Evolutionary conservation across 2,888 invertebrate species (phyloP).

Genomic region (Machimus atricapillus): DNA sequence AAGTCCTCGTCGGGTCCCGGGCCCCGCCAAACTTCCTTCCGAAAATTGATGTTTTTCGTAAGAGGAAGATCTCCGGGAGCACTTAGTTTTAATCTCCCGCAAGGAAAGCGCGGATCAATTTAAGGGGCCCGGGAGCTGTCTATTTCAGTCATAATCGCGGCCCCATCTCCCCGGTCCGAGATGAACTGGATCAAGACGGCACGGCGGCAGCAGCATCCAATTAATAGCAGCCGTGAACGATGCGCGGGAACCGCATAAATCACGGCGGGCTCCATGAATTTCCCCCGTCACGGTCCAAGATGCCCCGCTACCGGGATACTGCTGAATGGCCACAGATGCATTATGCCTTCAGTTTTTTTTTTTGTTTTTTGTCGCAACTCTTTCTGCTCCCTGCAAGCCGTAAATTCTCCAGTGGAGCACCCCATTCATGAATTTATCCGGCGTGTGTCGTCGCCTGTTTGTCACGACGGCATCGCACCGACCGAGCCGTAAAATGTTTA

Average conservation of each 20-base stretch:
- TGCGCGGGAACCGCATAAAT: neutral
- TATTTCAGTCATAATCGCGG: neutral
- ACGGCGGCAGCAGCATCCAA: neutral
- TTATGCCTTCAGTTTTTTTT: neutral
- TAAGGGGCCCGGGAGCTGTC: neutral
- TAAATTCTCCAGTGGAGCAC: neutral
- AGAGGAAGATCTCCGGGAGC: neutral
- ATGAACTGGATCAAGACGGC: neutral
- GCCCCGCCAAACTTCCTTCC: neutral
- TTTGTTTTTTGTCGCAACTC: neutral
- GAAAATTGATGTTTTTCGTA: neutral
- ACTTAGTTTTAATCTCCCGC: neutral
- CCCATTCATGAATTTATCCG: neutral
- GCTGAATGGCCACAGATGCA: neutral
- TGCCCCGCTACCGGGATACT: neutral
- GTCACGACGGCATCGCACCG: neutral
- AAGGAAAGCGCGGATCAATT: neutral
- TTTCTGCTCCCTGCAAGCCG: neutral
- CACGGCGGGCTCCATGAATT: neutral
- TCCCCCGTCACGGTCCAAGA: neutral
- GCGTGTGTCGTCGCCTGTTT: neutral
- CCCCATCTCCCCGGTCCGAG: neutral
- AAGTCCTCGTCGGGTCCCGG: neutral
- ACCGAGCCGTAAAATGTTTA: neutral
- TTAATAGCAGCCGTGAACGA: neutral